Evolutionary conservation across 2,888 invertebrate species (phyloP).

Genomic region (Alentia gelatinosa): DNA sequence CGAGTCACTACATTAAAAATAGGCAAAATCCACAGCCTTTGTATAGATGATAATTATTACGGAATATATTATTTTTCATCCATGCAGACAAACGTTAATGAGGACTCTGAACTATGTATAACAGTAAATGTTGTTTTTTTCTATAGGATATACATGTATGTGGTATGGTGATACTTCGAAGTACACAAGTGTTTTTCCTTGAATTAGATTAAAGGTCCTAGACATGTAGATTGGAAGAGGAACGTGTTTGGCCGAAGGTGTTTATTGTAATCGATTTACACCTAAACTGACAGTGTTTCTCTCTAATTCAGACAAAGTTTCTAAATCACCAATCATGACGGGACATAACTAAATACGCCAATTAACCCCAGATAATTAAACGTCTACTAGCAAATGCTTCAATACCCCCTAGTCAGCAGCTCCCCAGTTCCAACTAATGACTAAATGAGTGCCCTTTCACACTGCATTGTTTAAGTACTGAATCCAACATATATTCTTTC

Average conservation of each 20-base stretch:
- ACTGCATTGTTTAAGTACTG: not conserved
- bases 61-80: no score
- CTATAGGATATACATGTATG: no score
- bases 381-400: not conserved
- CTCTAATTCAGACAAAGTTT: not conserved
- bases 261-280: not conserved
- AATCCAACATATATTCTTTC: not conserved
- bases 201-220: no score
- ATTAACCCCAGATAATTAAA: not conserved
- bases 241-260: not conserved
- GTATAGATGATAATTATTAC: no score
- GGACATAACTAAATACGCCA: not conserved
- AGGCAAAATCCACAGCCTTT: no score
- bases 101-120: no score
- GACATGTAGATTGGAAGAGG: no score
- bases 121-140: no score
- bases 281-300: not conserved
- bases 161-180: no score
- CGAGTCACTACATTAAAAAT: no score
- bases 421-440: not conserved
- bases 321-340: not conserved
- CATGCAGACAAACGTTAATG: no score
- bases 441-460: not conserved
- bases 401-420: not conserved
- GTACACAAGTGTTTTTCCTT: no score